Evolutionary conservation across 1,140 invertebrate genomes (phyloP), one percentile per base, ranked within the genome.

Genomic region (Parasteatoda tepidariorum): DNA sequence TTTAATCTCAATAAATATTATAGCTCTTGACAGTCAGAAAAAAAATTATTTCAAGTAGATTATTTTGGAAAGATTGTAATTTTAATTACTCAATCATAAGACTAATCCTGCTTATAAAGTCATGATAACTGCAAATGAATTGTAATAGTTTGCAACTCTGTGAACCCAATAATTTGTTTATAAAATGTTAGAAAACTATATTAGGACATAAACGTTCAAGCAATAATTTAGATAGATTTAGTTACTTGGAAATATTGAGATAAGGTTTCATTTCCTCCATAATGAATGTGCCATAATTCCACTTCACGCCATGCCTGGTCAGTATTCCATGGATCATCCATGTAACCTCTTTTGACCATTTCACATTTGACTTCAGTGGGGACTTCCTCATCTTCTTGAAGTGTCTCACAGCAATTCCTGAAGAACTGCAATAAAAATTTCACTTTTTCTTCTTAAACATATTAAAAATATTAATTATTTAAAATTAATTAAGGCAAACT

Each of bases 291-390:
- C 81, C 90, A 87, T 2, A 90, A 88, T 48, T 88, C 86, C 5
- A 90, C 90, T 84, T 92, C 91, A 85, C 91, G 86, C 92, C 91
- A 92, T 0, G 90, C 89, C 86, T 92, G 91, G 85, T 92, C 91
- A 11, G 89, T 90, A 85, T 92, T 92, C 11, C 90, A 86, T 18
- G 89, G 89, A 85, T 92, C 91, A 86, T 92, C 91, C 55, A 91
- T 89, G 83, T 92, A 91, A 6, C 90, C 89, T 59, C 81, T 64
- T 55, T 84, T 66, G 0, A 84, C 66, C 62, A 85, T 67, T 76
- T 85, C 85, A 76, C 54, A 59, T 30, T 85, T 85, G n/a, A 85
- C 54, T 28, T 85, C 84, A 22, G 22, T 26, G 11, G 70, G 73
- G 7, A 64, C 64, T 64, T 71, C 83, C 28, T 79, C 83, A n/a